Evolutionary conservation across 2,113 vertebrate genomes (phyloP).

Genomic region (Pedetes capensis): DNA sequence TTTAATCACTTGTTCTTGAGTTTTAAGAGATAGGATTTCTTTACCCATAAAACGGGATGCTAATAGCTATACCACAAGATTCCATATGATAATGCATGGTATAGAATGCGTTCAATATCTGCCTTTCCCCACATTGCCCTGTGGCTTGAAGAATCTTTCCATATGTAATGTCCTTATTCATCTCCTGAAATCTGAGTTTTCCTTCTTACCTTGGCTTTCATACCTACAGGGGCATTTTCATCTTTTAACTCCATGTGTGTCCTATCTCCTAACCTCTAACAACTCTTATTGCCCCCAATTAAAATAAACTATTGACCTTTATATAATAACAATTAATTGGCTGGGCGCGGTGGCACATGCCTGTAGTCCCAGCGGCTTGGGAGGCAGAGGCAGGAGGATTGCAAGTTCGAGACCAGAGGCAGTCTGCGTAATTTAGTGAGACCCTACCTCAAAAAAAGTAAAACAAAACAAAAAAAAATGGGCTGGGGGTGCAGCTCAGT

Average conservation of each 20-base stretch:
- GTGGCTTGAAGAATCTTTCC: not conserved
- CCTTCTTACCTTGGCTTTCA: not conserved
- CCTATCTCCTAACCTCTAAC: not conserved
- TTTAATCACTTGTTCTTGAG: not conserved
- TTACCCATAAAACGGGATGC: not conserved
- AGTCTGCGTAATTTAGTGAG: no score
- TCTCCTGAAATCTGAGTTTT: not conserved
- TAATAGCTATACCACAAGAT: not conserved
- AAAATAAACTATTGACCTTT: not conserved
- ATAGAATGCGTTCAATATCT: not conserved
- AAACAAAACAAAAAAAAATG: no score
- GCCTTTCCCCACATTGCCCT: not conserved
- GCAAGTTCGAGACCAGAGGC: no score
- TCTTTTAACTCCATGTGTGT: not conserved
- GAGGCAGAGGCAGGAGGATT: no score
- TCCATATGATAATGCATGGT: not conserved
- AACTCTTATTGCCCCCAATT: not conserved
- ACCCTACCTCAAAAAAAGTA: no score
- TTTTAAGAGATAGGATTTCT: not conserved
- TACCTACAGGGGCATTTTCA: no score
- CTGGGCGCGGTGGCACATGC: no score
- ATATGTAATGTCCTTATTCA: rapidly evolving
- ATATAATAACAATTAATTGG: not conserved
- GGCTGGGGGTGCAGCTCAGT: no score
- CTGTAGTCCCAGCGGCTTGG: no score